Evolutionary conservation across 2,888 invertebrate species (phyloP), one percentile per base, ranked within the genome.

Genomic region (Dysmachus trigonus): DNA sequence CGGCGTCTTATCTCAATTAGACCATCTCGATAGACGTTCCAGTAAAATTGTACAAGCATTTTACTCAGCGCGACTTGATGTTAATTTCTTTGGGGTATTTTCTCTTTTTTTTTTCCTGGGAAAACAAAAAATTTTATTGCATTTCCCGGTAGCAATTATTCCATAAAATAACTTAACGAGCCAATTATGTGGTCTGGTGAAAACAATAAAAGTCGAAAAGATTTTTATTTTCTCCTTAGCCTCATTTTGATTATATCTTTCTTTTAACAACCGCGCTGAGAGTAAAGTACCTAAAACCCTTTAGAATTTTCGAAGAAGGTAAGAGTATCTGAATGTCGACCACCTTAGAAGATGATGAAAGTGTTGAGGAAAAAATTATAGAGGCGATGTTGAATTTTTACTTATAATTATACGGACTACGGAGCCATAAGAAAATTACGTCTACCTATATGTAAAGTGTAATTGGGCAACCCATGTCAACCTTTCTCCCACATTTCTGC

Each of bases 91-190:
- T 15, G 7, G 73, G 15, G 15, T 51, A 51, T 7, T 18, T 22
- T 38, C 2, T 10, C 13, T 38, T 38, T 73, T 73, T 31, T 27
- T 8, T 35, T 35, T 76, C 41, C 76, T 76, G 27, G 76, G 41
- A 76, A 76, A n/a, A n/a, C n/a, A n/a, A n/a, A n/a, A n/a, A 76
- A 41, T 41, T n/a, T 76, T 76, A 76, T 76, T 76, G 38, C 76
- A 35, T 76, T 76, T 76, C 76, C 35, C 38, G 27, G 76, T 76
- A 76, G 76, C 38, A 27, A 41, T 41, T 38, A 76, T 41, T 76
- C 38, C 22, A 41, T 76, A 22, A 35, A 38, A 15, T 76, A 41
- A 76, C 41, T 38, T 76, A 38, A 76, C 38, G 22, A 76, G 41
- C 33, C 76, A 38, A 18, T 15, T 33, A 73, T 76, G 38, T 38